A percentile compares a stretch with the other conserved stretches of the same genome.
Conservation (phyloP, 2,888 invertebrate species). For the Drosophila anomalata region DNA sequence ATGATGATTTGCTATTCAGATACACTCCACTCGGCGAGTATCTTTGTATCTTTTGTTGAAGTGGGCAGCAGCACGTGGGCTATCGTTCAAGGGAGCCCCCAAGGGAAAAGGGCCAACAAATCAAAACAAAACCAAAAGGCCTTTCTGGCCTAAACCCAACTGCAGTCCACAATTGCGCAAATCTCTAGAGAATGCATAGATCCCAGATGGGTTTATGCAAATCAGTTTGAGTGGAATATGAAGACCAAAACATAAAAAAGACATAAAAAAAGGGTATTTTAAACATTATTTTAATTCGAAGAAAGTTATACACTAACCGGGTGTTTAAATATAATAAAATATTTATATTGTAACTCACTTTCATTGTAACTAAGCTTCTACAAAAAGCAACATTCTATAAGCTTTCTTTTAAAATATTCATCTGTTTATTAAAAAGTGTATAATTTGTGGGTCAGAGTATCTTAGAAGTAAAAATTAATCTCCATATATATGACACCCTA, state of each 20-base stretch:
- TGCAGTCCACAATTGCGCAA: conserved; percentile 65
- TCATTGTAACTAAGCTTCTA: too few relatives aligned
- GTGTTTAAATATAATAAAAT: neutral
- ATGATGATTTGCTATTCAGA: conserved; percentile 42
- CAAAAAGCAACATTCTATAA: neutral
- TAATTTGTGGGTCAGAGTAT: conserved; percentile 1
- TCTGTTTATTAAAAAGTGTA: neutral
- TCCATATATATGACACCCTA: conserved; percentile 9
- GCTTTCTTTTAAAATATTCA: neutral
- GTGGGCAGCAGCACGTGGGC: conserved; percentile 49
- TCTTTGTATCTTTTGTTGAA: conserved; percentile 23
- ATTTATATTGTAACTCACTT: too few relatives aligned
- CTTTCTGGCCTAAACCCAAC: conserved; percentile 38
- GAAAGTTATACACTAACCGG: neutral
- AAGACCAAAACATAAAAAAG: conserved; percentile 26
- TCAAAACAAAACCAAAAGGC: conserved; percentile 27
- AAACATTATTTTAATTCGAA: neutral
- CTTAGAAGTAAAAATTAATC: conserved; percentile 3
- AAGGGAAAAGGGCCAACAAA: conserved; percentile 26
- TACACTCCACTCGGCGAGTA: conserved; percentile 12
- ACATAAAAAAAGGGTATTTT: neutral
- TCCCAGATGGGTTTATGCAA: conserved; percentile 54
- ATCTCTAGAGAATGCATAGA: conserved; percentile 13
- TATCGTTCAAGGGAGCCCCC: conserved; percentile 15
- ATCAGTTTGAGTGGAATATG: conserved; percentile 48